These are phyloP conservation scores for Panthera leo DNA, from an alignment of 2,113 vertebrate genomes.

Conservation along the genomic window DNA sequence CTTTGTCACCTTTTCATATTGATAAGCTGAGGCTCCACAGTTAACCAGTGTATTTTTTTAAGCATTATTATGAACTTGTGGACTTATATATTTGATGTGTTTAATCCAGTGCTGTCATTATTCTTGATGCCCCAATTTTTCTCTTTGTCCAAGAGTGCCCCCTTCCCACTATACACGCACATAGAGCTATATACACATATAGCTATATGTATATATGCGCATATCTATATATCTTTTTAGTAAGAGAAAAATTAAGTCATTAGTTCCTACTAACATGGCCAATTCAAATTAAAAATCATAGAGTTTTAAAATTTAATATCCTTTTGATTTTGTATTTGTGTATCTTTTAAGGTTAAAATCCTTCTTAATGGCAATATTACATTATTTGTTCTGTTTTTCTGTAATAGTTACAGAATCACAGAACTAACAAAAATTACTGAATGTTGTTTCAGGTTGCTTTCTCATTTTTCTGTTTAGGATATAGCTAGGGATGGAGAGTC, in stretches of 20 bases:
- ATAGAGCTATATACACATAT: too few species aligned
- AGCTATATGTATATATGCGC: not conserved
- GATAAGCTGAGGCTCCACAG: slow-evolving; percentile 44
- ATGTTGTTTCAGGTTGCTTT: slow-evolving; percentile 43
- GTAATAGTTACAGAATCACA: not conserved
- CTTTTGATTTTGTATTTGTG: slow-evolving; percentile 38
- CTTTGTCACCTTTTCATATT: slow-evolving; percentile 11
- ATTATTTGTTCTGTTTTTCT: slow-evolving; percentile 22
- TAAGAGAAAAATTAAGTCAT: slow-evolving; percentile 21
- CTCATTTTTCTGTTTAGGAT: slow-evolving; percentile 30
- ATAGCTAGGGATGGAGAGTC: not conserved
- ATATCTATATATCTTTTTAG: not conserved
- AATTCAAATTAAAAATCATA: slow-evolving; percentile 1
- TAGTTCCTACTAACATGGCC: not conserved
- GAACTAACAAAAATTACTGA: not conserved
- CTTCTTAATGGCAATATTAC: not conserved
- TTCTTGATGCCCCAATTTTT: not conserved
- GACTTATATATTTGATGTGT: slow-evolving; percentile 14
- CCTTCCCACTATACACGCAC: not conserved
- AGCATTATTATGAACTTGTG: not conserved
- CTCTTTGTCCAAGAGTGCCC: not conserved
- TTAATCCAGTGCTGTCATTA: not conserved
- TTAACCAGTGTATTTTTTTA: not conserved
- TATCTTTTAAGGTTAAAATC: slow-evolving; percentile 47
- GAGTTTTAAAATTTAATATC: slow-evolving; percentile 17